phyloP scores from a whole-genome alignment of 2,888 invertebrate species.

The Epinotia ramella region DNA sequence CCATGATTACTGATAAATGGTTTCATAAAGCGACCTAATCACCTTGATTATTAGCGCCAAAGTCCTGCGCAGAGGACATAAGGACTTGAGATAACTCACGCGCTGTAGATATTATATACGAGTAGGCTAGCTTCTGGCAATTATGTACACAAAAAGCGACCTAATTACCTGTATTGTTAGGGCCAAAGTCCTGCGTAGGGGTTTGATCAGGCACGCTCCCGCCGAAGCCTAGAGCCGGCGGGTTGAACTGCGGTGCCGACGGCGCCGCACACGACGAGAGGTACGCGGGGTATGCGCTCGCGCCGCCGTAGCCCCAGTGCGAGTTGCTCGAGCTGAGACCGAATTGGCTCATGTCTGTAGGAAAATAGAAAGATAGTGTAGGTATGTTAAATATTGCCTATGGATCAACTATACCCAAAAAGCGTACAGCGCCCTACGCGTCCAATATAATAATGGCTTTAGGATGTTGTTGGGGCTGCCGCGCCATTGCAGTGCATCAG shows the following conservation, averaged over 20 bases:
- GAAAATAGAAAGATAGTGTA: constrained; percentile 11
- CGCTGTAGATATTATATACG: no score
- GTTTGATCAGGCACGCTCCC: constrained; percentile 89
- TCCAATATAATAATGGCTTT: no score
- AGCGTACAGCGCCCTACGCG: no score
- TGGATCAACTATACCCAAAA: no score
- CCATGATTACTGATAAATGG: no score
- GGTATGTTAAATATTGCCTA: no score
- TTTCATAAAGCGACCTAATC: no score
- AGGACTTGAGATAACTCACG: no score
- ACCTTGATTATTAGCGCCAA: no score
- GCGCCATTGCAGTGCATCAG: no score
- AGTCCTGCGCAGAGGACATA: no score
- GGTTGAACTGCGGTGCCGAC: constrained; percentile 89
- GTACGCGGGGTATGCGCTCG: constrained; percentile 94
- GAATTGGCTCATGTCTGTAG: constrained; percentile 93
- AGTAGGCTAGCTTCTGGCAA: neutral
- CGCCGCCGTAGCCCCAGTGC: constrained; percentile 95
- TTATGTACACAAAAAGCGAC: neutral
- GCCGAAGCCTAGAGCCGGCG: constrained; percentile 90
- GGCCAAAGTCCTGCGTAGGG: constrained; percentile 84
- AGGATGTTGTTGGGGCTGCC: no score
- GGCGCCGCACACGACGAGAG: constrained; percentile 92
- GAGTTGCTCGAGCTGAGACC: constrained; percentile 93
- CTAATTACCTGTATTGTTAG: constrained; percentile 83